Conservation (phyloP, 2,113 vertebrate species). For the Micronisus gabar region DNA sequence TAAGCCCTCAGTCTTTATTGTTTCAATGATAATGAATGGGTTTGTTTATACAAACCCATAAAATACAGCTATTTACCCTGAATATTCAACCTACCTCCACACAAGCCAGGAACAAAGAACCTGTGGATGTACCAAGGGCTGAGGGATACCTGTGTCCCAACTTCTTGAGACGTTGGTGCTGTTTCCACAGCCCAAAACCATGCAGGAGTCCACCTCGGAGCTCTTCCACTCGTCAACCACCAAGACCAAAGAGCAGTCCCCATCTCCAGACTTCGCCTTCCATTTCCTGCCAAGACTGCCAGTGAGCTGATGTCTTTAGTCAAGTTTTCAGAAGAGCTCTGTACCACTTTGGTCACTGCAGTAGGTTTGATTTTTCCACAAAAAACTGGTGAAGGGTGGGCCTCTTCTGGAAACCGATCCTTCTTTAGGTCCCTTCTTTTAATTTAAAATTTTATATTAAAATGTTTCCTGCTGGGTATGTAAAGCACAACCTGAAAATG, state of each 20-base stretch:
- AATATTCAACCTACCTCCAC: neutral
- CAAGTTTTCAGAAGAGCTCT: neutral
- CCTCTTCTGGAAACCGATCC: neutral
- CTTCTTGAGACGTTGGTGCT: neutral
- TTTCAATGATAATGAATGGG: neutral
- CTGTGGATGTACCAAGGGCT: rapidly evolving
- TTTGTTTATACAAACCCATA: neutral
- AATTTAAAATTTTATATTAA: neutral
- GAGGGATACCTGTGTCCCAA: neutral
- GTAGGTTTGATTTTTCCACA: neutral
- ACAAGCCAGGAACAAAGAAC: neutral
- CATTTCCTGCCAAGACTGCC: neutral
- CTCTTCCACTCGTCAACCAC: neutral
- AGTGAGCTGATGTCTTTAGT: neutral
- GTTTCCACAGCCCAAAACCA: neutral
- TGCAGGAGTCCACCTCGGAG: neutral
- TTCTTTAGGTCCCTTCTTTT: neutral
- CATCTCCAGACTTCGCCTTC: neutral
- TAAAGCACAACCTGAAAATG: neutral
- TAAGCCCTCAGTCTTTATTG: neutral
- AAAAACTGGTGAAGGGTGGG: neutral
- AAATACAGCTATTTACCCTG: neutral
- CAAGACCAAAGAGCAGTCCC: neutral
- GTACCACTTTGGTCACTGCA: neutral
- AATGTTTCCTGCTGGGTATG: neutral